These are phyloP conservation scores for Connochaetes taurinus DNA, from an alignment of 2,113 vertebrate genomes.

Conservation along the genomic window DNA sequence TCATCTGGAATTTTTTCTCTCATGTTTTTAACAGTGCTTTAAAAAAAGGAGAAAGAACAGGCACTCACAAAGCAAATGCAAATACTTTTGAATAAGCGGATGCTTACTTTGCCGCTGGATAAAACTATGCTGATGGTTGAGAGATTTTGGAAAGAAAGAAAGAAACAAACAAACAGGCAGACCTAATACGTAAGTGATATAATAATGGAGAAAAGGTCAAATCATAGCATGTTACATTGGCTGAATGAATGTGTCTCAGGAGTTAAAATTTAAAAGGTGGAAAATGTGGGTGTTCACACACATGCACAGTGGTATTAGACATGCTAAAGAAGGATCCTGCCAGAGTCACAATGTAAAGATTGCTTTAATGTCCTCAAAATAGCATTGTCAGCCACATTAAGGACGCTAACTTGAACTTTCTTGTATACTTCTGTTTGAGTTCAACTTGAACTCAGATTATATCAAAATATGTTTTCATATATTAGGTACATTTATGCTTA, in stretches of 20 bases:
- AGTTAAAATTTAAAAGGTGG: not conserved
- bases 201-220: not conserved
- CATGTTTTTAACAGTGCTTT: not conserved
- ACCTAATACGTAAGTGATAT: not conserved
- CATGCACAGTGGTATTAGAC: not conserved
- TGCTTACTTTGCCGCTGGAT: not conserved
- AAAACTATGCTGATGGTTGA: not conserved
- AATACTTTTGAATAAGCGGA: not conserved
- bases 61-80: not conserved
- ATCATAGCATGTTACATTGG: not conserved
- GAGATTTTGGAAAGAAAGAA: not conserved
- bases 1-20: not conserved
- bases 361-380: constrained; percentile 8
- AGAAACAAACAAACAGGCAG: not conserved
- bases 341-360: not conserved
- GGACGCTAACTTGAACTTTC: constrained; percentile 11
- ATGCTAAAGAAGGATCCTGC: not conserved
- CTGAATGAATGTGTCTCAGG: not conserved
- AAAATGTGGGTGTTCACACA: not conserved
- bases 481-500: not conserved
- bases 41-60: not conserved
- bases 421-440: not conserved
- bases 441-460: constrained; percentile 4
- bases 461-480: not conserved
- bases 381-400: not conserved